Base-by-base conservation (phyloP, 2,888 invertebrate genomes). In the Calephelis perditalis region DNA sequence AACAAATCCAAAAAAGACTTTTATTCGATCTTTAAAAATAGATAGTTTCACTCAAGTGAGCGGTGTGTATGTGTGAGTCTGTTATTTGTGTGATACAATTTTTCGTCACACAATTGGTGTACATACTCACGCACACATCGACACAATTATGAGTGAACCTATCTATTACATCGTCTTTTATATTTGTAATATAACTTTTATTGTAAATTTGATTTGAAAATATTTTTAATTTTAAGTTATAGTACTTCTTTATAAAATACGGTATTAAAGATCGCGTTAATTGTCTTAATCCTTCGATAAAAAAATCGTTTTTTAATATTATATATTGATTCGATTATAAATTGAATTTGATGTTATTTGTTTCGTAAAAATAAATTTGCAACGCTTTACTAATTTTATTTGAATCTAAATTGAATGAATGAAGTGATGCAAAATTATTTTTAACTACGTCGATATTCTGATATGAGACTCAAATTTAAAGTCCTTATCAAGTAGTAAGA, bases 31-130 rank as follows among this genome's bases (percentile, higher is more conserved):
- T 56, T 40, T 15, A 43, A 52, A 26, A 49, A 49, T 49, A 49
- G 49, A 49, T 49, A 49, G 49, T 49, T 49, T 49, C 49, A 49
- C 49, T 49, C 49, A 49, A 26, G 49, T 49, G 49, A 49, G 49
- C 49, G 49, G 49, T 26, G 26, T 26, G 49, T 49, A 49, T 49
- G 49, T 26, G 49, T 6, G 10, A 49, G 49, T 26, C 15, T 49
- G 49, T 49, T 8, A 7, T 15, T 7, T 47, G 47, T 47, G 12
- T 12, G 47, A 47, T 15, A 15, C 15, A 2, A 9, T 12, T 47
- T 47, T 8, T 47, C 26, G 49, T 49, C 49, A 49, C 49, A 49
- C 49, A 26, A 49, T 49, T 10, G 49, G 26, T 7, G 49, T 15
- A 49, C 49, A 49, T 26, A 26, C 49, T 49, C 26, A 26, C 49